phyloP scores from a whole-genome alignment of 1,140 invertebrate genomes.

The Drosophila seguyi region DNA sequence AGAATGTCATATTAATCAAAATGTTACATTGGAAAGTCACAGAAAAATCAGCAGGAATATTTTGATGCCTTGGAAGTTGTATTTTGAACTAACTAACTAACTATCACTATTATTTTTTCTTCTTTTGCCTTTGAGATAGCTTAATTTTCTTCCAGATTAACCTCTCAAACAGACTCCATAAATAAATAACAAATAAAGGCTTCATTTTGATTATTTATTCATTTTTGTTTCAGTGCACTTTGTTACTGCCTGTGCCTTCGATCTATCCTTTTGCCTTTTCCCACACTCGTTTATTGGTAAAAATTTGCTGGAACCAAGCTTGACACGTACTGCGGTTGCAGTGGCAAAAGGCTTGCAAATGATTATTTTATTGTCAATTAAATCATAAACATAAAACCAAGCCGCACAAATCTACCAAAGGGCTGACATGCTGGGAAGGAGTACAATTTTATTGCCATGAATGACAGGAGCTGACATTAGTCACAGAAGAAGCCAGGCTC shows the following conservation, averaged over 20 bases:
- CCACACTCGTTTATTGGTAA: slow-evolving; percentile 65
- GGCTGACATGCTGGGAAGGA: slow-evolving; percentile 48
- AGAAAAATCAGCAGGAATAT: neutral
- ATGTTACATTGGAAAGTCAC: neutral
- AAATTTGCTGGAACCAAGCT: slow-evolving; percentile 56
- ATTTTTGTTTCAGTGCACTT: slow-evolving; percentile 13
- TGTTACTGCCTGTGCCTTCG: slow-evolving; percentile 39
- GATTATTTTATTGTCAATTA: slow-evolving; percentile 84
- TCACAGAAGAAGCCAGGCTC: slow-evolving; percentile 39
- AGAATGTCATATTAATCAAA: neutral
- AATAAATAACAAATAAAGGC: neutral
- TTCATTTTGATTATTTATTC: neutral
- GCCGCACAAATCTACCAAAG: slow-evolving; percentile 56
- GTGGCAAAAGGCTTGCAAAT: slow-evolving; percentile 73
- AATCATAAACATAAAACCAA: slow-evolving; percentile 72
- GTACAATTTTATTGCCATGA: slow-evolving; percentile 76
- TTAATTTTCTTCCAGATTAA: too few relatives aligned
- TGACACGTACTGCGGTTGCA: slow-evolving; percentile 78
- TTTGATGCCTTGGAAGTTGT: too few relatives aligned
- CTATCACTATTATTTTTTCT: too few relatives aligned
- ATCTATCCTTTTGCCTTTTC: neutral
- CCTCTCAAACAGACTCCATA: too few relatives aligned
- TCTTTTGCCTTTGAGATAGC: too few relatives aligned
- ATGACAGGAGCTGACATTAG: slow-evolving; percentile 73
- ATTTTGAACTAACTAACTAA: too few relatives aligned